phyloP scores from a whole-genome alignment of 2,113 vertebrate genomes.

The Dendrocopos noguchii region DNA sequence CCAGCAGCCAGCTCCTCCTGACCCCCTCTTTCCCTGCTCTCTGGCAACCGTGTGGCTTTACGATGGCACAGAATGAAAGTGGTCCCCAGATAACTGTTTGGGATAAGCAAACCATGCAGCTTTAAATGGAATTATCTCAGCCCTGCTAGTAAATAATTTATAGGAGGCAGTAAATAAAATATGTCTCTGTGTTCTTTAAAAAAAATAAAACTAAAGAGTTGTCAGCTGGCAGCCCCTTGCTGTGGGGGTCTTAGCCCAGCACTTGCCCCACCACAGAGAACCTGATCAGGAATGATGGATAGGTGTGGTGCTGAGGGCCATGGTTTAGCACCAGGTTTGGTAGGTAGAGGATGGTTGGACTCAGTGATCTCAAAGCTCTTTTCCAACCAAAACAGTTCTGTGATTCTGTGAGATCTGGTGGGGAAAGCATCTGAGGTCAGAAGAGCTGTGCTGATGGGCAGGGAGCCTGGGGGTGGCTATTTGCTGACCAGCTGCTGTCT shows the following conservation, averaged over 20 bases:
- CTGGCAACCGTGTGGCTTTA: not conserved
- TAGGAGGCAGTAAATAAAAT: conserved; percentile 80
- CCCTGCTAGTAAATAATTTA: conserved; percentile 77
- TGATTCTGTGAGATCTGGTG: not conserved
- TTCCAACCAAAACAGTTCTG: too few species aligned
- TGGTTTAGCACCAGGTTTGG: too few species aligned
- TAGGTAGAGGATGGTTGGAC: too few species aligned
- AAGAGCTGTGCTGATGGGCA: not conserved
- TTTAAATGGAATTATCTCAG: conserved; percentile 77
- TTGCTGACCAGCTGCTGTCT: not conserved
- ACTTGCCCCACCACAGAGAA: conserved; percentile 17
- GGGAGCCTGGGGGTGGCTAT: rapidly evolving
- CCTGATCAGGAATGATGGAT: not conserved
- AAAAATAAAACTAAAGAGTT: conserved; percentile 12
- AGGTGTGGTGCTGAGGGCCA: too few species aligned
- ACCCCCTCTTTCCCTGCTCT: not conserved
- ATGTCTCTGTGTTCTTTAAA: conserved; percentile 53
- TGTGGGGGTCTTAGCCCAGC: conserved; percentile 23
- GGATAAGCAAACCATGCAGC: conserved; percentile 61
- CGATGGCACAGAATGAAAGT: not conserved
- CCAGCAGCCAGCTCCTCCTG: not conserved
- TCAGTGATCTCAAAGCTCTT: too few species aligned
- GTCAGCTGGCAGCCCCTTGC: conserved; percentile 30
- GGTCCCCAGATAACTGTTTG: conserved; percentile 72
- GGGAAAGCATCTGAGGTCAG: not conserved